Base-by-base conservation (phyloP, 2,113 vertebrate genomes). In the Accipiter cooperii region DNA sequence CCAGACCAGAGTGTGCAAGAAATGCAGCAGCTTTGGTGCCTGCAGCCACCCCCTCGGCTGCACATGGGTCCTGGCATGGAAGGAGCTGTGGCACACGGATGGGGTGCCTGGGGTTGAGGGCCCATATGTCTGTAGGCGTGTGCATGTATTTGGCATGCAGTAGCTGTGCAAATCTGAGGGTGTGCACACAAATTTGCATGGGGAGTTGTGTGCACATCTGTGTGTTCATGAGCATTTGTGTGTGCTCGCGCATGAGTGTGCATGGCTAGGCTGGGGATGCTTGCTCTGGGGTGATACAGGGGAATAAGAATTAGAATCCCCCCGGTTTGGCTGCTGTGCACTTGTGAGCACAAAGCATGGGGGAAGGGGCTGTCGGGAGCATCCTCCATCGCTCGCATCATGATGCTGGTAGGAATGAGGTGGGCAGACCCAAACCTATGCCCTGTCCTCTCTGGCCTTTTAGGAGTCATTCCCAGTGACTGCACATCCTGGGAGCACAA, bases 71-170 rank as follows among this genome's bases (percentile, higher is more conserved):
- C 40, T 25, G 44, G 55, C 17, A 21, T 1, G 12, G 70, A 17
- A 64, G 36, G 26, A 75, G 13, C n/a, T 71, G 24, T 1, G 1
- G 55, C 36, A 29, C 10, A 10, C 0, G 3, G 28, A 24, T 12
- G 16, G 42, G 44, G 38, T 10, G 6, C 22, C 18, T 57, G 69
- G 34, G 36, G 8, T 10, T 58, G 17, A 18, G 29, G 18, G 20
- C 12, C 42, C 17, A 10, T 8, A 12, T 29, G 15, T 13, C 42
- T 36, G n/a, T 6, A 5, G 8, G 10, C 12, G 3, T 8, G 8
- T 16, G 34, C 6, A 3, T 19, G 33, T 40, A 22, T 57, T 38
- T 47, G 65, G 44, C 46, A 47, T 24, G 31, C 8, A 17, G 36
- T 10, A 47, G 28, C 60, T 71, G 28, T 12, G 28, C 17, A 40